Evolutionary conservation across 2,113 vertebrate genomes (phyloP), one percentile per base, ranked within the genome.

Genomic region (Piliocolobus tephrosceles): DNA sequence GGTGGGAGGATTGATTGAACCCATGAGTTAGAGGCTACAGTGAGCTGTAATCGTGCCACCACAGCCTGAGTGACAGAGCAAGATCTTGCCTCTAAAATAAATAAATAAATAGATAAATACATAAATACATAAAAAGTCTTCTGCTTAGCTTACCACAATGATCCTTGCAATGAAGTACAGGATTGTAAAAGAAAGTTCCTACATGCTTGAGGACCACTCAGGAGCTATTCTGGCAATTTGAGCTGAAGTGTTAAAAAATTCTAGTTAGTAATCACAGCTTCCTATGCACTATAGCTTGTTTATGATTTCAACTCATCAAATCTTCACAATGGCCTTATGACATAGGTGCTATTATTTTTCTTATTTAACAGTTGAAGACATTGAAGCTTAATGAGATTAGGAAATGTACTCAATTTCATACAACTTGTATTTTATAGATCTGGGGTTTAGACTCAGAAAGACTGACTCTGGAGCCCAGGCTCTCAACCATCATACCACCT

Each of bases 341-440:
- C 75, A 52, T 25, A 22, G 14, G 8, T 83, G 11, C 43, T 86
- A 25, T 66, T 58, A 6, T 35, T 88, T 25, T 75, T 90, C 27
- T 90, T 66, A 92, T 35, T 91, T 88, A 55, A 55, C 23, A 80
- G 38, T 45, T 94, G 57, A 93, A 96, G 27, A 96, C 76, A 76
- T 1, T 27, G 32, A 91, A 20, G 40, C 1, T 95, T 75, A 73
- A 86, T 89, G 38, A 68, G 11, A 2, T 93, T 81, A 93, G 16
- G 8, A 43, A 80, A 52, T 75, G 3, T 93, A 9, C 7, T 72
- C 61, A 80, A n/a, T 8, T 73, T 80, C 22, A 80, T 50, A 57
- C 12, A 75, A 25, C 27, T 91, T 40, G 13, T 52, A 78, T 50
- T 89, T 76, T 89, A 11, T 47, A 70, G 79, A 50, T 61, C 17